Conservation (phyloP, 2,113 vertebrate species). For the Rafetus swinhoei region DNA sequence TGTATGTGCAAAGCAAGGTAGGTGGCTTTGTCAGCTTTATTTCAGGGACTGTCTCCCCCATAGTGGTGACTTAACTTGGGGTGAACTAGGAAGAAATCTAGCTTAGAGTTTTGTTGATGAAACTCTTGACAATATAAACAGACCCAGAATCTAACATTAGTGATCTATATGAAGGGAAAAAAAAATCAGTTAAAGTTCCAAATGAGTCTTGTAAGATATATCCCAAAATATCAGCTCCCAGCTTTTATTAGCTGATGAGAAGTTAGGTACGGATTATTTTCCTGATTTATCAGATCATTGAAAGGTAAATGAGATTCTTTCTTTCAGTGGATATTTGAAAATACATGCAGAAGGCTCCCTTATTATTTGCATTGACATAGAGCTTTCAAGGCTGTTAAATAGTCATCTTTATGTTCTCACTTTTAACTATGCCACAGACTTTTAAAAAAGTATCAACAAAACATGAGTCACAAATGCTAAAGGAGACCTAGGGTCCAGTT, state of each 20-base stretch:
- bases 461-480: neutral
- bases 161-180: neutral
- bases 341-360: neutral
- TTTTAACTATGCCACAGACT: neutral
- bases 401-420: neutral
- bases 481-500: neutral
- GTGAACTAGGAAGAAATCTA: conserved; percentile 27
- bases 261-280: neutral
- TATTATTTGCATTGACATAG: neutral
- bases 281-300: neutral
- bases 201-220: neutral
- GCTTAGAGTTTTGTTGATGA: conserved; percentile 7
- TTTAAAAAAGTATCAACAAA: neutral
- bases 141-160: neutral
- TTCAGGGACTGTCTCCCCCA: neutral
- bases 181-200: neutral
- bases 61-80: conserved; percentile 12
- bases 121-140: conserved; percentile 16
- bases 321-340: neutral
- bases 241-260: neutral
- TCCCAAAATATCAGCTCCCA: neutral
- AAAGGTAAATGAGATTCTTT: neutral
- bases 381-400: neutral
- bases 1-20: neutral
- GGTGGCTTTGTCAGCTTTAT: conserved; percentile 53